These are phyloP conservation scores for Geodia barretti DNA, from an alignment of 37 sponge, comb jelly and placozoan genomes.

Conservation along the genomic window DNA sequence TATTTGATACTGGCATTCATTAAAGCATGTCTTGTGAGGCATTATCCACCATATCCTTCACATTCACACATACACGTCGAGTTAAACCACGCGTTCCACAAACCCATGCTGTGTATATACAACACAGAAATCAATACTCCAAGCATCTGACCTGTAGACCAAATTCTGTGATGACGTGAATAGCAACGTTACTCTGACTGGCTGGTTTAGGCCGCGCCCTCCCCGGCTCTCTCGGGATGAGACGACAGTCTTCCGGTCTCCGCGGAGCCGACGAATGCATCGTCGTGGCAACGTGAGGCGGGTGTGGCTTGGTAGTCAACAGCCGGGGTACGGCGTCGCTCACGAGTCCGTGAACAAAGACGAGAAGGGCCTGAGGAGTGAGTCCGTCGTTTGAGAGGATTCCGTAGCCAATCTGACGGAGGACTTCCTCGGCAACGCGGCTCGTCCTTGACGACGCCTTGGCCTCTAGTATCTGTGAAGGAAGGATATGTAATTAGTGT, in stretches of 20 bases:
- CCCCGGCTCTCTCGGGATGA: slow-evolving; percentile 60
- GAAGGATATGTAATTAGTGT: neutral
- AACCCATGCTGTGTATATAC: slow-evolving; percentile 21
- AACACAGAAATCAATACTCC: neutral
- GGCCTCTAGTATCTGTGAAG: slow-evolving; percentile 46
- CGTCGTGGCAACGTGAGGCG: slow-evolving; percentile 5
- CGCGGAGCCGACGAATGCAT: neutral
- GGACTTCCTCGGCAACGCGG: slow-evolving; percentile 60
- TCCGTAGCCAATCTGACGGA: slow-evolving; percentile 55
- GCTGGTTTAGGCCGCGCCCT: slow-evolving; percentile 54
- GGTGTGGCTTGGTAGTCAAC: too few relatives aligned
- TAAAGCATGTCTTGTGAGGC: neutral
- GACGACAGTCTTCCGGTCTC: slow-evolving; percentile 23
- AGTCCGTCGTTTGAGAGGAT: slow-evolving; percentile 62
- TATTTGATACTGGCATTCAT: neutral
- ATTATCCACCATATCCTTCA: neutral
- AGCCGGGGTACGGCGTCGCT: slow-evolving; percentile 50
- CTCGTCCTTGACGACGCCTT: slow-evolving; percentile 27
- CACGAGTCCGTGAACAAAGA: slow-evolving; percentile 58
- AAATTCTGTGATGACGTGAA: slow-evolving; percentile 74
- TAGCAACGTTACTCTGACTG: slow-evolving; percentile 19
- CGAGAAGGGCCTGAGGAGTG: slow-evolving; percentile 45
- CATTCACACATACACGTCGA: slow-evolving; percentile 16
- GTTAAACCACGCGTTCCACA: slow-evolving; percentile 13
- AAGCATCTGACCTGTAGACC: slow-evolving; percentile 64